These are phyloP conservation scores for Theocolax elegans DNA, from an alignment of 1,140 invertebrate species.

Conservation along the genomic window DNA sequence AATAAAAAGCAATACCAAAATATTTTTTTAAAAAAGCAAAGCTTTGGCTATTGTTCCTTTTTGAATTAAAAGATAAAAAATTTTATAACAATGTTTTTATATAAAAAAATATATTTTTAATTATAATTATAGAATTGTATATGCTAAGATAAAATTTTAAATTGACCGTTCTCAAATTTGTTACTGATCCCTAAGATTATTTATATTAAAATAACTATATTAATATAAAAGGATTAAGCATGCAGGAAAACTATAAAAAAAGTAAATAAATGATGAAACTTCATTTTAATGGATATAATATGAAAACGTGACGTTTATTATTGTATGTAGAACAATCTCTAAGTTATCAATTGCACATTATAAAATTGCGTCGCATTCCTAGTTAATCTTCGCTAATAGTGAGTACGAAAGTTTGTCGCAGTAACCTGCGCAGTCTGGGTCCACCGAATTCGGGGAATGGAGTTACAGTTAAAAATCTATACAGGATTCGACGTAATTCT, in stretches of 20 bases:
- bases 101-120: too few relatives aligned
- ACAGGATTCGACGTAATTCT: conserved; percentile 11
- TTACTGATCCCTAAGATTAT: too few relatives aligned
- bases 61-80: too few relatives aligned
- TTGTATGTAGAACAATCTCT: conserved; percentile 33
- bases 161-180: too few relatives aligned
- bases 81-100: too few relatives aligned
- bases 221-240: too few relatives aligned
- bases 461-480: conserved; percentile 24
- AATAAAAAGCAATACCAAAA: too few relatives aligned
- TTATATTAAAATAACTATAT: too few relatives aligned
- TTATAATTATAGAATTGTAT: too few relatives aligned
- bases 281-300: conserved; percentile 39
- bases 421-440: conserved; percentile 26
- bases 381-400: conserved; percentile 6
- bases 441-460: conserved; percentile 8
- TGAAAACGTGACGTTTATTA: conserved; percentile 33
- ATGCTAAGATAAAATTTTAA: too few relatives aligned
- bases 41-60: too few relatives aligned
- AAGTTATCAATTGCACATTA: conserved; percentile 39
- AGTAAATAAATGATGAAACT: conserved; percentile 15
- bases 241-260: not conserved
- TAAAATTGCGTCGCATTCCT: conserved; percentile 31
- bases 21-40: too few relatives aligned
- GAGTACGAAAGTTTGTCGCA: conserved; percentile 27